Conservation (phyloP, 2,113 vertebrate genomes). For the Eretmochelys imbricata region DNA sequence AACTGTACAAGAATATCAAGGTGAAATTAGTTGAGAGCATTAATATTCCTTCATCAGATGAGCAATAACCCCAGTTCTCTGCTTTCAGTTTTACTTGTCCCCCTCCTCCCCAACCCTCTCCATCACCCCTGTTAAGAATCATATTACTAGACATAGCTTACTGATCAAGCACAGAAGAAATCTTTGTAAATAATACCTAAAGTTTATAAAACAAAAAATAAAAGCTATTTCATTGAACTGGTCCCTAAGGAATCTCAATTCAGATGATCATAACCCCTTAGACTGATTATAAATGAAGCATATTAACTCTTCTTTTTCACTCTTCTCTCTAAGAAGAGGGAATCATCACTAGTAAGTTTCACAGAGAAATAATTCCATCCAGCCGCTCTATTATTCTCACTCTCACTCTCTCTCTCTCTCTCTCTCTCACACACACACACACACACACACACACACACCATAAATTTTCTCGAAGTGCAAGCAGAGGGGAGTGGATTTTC, state of each 20-base stretch:
- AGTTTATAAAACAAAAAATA: background rate
- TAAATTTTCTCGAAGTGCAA: background rate
- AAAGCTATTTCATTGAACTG: background rate
- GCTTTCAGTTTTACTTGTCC: background rate
- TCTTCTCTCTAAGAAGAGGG: slow-evolving; percentile 12
- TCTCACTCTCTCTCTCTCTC: background rate
- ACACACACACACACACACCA: background rate
- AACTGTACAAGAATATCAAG: background rate
- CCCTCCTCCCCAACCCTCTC: background rate
- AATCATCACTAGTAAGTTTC: background rate
- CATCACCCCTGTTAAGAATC: background rate
- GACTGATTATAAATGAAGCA: slow-evolving; percentile 55
- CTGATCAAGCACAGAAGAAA: background rate
- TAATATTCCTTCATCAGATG: background rate
- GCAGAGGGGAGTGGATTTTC: background rate
- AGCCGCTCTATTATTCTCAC: background rate
- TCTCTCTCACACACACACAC: background rate
- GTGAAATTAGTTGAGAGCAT: background rate
- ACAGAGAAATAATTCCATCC: background rate
- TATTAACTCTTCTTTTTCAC: slow-evolving; percentile 28
- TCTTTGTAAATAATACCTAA: background rate
- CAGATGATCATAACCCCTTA: background rate
- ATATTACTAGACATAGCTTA: background rate
- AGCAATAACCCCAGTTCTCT: background rate
- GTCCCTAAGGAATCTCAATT: slow-evolving; percentile 10